Conservation (phyloP, 2,113 vertebrate genomes). For the Myodes glareolus region DNA sequence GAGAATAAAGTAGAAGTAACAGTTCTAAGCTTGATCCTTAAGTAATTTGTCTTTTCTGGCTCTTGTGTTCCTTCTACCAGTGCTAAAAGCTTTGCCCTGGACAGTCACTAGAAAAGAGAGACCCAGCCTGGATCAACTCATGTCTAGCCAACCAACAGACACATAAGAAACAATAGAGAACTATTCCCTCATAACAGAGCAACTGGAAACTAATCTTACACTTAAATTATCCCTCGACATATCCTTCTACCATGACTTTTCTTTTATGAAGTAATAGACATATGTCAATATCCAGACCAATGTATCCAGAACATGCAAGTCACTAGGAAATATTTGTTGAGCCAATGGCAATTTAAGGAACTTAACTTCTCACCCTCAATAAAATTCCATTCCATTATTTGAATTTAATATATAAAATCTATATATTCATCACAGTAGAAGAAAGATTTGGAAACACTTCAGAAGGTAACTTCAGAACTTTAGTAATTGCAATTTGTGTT, state of each 20-base stretch:
- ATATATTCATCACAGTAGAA: constrained; percentile 11
- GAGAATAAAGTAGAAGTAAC: background rate
- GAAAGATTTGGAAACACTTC: constrained; percentile 51
- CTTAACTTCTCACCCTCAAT: background rate
- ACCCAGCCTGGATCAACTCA: background rate
- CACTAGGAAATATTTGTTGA: background rate
- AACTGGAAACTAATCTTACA: background rate
- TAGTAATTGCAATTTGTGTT: constrained; percentile 6
- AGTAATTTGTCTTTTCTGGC: background rate
- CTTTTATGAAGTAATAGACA: background rate
- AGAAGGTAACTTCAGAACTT: constrained; percentile 5
- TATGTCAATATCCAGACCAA: background rate
- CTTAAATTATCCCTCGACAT: background rate
- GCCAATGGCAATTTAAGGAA: background rate
- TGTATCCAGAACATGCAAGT: background rate
- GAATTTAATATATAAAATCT: constrained; percentile 30
- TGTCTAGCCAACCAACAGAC: background rate
- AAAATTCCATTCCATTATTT: constrained; percentile 31
- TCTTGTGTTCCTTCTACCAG: background rate
- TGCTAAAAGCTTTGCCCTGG: background rate
- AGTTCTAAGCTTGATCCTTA: background rate
- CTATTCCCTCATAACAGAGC: background rate
- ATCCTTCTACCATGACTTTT: background rate
- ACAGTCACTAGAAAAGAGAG: too few species aligned
- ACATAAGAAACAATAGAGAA: background rate